Percentiles rank a stretch among this genome's conserved stretches.
Evolutionary conservation across 2,113 vertebrate species (phyloP).

Genomic region (Psilopsiagon aymara): DNA sequence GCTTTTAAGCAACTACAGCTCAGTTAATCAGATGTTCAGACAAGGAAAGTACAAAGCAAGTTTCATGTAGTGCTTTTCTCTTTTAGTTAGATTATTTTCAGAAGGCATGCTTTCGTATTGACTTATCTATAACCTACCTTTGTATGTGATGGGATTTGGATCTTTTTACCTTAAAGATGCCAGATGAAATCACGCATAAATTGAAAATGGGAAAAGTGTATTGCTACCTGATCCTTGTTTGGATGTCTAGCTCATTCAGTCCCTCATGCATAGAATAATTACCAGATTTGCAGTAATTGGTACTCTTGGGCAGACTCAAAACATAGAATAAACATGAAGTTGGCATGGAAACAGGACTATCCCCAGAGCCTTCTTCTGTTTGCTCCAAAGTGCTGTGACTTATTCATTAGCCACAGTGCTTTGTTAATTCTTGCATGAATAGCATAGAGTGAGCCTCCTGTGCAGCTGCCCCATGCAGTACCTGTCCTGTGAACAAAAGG

Average conservation of each 20-base stretch:
- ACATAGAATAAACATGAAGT: background rate
- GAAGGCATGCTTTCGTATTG: background rate
- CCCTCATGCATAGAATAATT: conserved; percentile 9
- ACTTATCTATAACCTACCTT: background rate
- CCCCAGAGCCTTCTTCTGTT: background rate
- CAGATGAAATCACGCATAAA: background rate
- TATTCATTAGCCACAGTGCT: background rate
- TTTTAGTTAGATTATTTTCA: background rate
- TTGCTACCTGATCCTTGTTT: background rate
- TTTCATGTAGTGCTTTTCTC: background rate
- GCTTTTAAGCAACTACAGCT: background rate
- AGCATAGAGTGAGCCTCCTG: background rate
- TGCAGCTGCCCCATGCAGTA: background rate
- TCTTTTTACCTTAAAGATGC: background rate
- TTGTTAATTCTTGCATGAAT: background rate
- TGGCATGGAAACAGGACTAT: conserved; percentile 30
- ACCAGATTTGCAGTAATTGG: conserved; percentile 36
- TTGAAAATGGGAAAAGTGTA: background rate
- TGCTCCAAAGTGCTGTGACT: background rate
- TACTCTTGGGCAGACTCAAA: conserved; percentile 10
- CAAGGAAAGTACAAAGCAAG: background rate
- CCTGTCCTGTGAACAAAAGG: background rate
- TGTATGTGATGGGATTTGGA: background rate
- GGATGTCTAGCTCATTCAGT: background rate
- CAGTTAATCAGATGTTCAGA: background rate